phyloP scores from a whole-genome alignment of 2,888 invertebrate genomes.

The Arrhopalites spinosus region DNA sequence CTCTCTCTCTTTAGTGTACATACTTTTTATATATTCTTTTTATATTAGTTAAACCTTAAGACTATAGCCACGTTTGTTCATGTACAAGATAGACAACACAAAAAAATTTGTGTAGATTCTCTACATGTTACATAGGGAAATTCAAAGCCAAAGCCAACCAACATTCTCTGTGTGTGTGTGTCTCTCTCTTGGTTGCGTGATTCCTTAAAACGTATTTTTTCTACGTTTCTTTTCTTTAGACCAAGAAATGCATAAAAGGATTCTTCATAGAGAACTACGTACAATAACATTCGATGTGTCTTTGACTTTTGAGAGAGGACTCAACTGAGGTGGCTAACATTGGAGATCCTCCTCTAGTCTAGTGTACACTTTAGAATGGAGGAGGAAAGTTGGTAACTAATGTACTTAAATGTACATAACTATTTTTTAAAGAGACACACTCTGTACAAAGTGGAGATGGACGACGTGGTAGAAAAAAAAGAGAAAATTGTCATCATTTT shows the following conservation, averaged over 20 bases:
- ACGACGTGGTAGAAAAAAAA: neutral
- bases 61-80: neutral
- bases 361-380: neutral
- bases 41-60: neutral
- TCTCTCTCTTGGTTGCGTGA: conserved; percentile 24
- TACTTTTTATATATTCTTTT: neutral
- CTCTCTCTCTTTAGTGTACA: neutral
- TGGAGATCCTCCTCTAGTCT: no score
- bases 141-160: conserved; percentile 16
- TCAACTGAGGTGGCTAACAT: no score
- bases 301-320: no score
- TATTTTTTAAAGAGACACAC: neutral
- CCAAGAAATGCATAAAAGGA: conserved; percentile 23
- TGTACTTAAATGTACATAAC: neutral
- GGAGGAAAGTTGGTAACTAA: neutral
- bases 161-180: conserved; percentile 7
- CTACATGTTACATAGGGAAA: neutral
- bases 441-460: no score
- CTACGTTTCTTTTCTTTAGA: conserved; percentile 8
- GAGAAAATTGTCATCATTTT: conserved; percentile 24
- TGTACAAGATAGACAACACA: neutral
- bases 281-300: conserved; percentile 13
- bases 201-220: conserved; percentile 34
- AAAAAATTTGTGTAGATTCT: neutral
- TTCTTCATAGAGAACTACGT: conserved; percentile 12